Evolutionary conservation across 2,888 invertebrate genomes (phyloP).

Genomic region (Spilosoma lubricipeda): DNA sequence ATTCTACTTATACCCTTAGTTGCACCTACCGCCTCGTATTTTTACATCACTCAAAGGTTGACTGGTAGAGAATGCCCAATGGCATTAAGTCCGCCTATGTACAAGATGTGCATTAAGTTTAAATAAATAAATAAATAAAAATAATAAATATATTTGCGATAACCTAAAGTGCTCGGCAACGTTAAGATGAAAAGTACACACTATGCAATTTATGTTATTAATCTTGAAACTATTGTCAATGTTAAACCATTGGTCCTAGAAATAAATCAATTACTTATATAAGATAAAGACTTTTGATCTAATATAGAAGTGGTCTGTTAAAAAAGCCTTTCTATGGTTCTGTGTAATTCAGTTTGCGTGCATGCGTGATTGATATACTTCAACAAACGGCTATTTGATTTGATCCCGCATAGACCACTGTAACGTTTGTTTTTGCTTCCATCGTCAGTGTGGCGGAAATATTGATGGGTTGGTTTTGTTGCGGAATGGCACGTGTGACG

Average conservation of each 20-base stretch:
- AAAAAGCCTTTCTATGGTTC: constrained; percentile 54
- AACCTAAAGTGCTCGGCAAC: neutral
- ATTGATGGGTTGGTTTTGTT: constrained; percentile 20
- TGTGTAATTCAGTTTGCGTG: constrained; percentile 67
- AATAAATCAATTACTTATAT: neutral
- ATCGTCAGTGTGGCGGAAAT: constrained; percentile 19
- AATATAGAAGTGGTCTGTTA: neutral
- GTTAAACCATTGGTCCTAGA: neutral
- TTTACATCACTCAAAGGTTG: no score
- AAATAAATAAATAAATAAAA: no score
- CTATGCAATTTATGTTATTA: neutral
- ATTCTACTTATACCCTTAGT: no score
- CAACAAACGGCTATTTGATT: constrained; percentile 53
- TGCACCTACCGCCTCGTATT: no score
- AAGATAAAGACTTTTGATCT: neutral
- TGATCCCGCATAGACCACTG: constrained; percentile 50
- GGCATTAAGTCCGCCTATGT: no score
- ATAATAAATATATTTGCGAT: neutral
- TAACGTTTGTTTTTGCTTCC: constrained; percentile 29
- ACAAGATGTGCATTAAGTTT: no score
- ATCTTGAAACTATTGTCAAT: neutral
- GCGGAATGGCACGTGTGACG: constrained; percentile 10
- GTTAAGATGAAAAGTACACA: neutral
- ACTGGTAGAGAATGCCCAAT: no score
- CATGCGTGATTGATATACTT: constrained; percentile 49